phyloP scores from a whole-genome alignment of 2,113 vertebrate species.

The Cricetomys ansorgei region DNA sequence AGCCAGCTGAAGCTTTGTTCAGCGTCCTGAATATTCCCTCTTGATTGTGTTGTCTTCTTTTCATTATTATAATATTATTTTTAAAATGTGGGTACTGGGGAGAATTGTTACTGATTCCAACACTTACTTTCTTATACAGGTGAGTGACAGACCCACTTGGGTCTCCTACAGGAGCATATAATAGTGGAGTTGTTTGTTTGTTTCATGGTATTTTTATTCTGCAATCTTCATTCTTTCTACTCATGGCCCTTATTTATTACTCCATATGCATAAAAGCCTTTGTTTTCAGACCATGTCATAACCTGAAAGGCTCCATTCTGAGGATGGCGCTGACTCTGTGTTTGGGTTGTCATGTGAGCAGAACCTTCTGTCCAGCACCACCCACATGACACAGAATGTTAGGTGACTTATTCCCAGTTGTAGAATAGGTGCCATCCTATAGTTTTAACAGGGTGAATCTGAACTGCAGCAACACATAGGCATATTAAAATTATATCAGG shows the following conservation, averaged over 20 bases:
- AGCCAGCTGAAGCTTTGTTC: background rate
- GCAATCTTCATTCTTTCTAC: no score
- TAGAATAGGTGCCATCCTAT: background rate
- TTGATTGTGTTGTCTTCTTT: background rate
- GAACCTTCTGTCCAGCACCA: background rate
- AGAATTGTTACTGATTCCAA: background rate
- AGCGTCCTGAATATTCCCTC: background rate
- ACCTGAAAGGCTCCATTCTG: background rate
- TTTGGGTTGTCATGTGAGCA: background rate
- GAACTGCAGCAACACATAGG: background rate
- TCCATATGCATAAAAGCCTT: background rate
- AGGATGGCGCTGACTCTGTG: background rate
- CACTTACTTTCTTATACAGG: background rate
- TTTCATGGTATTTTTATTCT: no score
- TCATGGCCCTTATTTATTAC: background rate
- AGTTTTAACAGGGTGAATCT: no score
- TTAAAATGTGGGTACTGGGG: background rate
- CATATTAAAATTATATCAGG: background rate
- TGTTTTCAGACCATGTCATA: background rate
- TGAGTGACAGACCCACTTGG: background rate
- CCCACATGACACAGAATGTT: background rate
- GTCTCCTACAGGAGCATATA: background rate
- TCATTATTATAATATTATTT: background rate
- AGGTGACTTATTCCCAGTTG: background rate
- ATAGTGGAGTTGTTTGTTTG: background rate